Percentiles rank a stretch among this genome's conserved stretches.
phyloP scores from a whole-genome alignment of 2,113 vertebrate genomes.

The Urocolius indicus region DNA sequence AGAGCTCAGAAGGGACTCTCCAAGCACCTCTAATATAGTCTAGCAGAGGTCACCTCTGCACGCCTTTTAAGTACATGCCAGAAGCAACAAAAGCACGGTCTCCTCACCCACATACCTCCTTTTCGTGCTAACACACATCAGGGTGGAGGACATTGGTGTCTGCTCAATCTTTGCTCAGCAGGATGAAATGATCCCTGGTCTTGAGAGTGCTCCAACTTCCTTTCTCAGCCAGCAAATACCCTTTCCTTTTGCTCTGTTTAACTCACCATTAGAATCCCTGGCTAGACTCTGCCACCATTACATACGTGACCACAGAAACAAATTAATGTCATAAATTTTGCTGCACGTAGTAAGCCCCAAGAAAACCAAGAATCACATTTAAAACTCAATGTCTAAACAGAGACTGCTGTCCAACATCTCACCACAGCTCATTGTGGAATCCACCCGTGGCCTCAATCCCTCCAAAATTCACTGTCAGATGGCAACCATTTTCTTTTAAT shows the following conservation, averaged over 20 bases:
- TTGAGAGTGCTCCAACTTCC: neutral
- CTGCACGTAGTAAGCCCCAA: neutral
- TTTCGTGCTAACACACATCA: neutral
- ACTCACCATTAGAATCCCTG: neutral
- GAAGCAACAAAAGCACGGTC: neutral
- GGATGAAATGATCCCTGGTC: neutral
- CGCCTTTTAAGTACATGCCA: neutral
- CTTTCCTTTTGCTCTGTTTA: neutral
- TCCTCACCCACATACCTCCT: neutral
- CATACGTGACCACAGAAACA: neutral
- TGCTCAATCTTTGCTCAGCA: neutral
- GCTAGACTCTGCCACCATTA: neutral
- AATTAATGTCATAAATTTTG: neutral
- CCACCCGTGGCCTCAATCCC: constrained; percentile 46
- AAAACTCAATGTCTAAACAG: neutral
- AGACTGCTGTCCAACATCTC: neutral
- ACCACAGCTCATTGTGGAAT: neutral
- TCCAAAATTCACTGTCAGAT: constrained; percentile 2
- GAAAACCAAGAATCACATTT: neutral
- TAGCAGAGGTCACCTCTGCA: neutral
- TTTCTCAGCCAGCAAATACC: neutral
- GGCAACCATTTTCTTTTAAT: constrained; percentile 1
- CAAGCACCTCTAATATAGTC: neutral
- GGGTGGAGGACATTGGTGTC: neutral
- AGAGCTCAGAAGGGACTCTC: neutral